Evolutionary conservation across 2,113 vertebrate genomes (phyloP), one percentile per base, ranked within the genome.

Genomic region (Girardinichthys multiradiatus): DNA sequence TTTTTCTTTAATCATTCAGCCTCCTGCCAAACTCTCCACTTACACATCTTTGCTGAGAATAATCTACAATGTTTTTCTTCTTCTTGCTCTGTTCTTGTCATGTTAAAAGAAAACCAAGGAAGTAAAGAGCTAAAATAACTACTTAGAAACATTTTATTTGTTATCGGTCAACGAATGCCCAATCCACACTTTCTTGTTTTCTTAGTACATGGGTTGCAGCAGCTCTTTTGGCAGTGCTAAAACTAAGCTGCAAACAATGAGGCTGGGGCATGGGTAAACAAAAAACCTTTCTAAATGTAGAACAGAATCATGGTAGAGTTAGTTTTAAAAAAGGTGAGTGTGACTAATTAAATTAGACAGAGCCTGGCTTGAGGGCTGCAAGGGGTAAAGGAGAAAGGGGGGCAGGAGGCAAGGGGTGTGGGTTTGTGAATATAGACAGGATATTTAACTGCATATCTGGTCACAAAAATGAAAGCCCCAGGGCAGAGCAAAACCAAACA

Each of bases 391-490:
- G 65, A 76, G 64, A 45, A 80, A 10, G 10, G 69, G n/a, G 74
- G 78, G 73, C 74, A 57, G 83, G 84, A 85, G 76, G 87, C 61
- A 74, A 76, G 71, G 42, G 84, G 65, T 57, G 70, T 54, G 71
- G n/a, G 37, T 71, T 73, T 63, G 28, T 64, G 57, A 82, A 31
- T 29, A 31, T 57, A 72, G 72, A 74, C 57, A 80, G 81, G 77
- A 75, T 81, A 83, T 87, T 86, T 85, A 90, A 86, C 85, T 72
- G 70, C 82, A 73, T 84, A 87, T 75, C 81, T 63, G 86, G 90
- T 91, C 86, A 88, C 10, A 57, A 76, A 79, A 90, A 86, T 85
- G 77, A 79, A 89, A 88, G 86, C 88, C 89, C 79, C 2, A 28
- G 66, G 87, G 87, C 17, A 27, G 64, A 76, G 60, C 79, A 26